Evolutionary conservation across 2,888 invertebrate species (phyloP).

Genomic region (Synergus itoensis): DNA sequence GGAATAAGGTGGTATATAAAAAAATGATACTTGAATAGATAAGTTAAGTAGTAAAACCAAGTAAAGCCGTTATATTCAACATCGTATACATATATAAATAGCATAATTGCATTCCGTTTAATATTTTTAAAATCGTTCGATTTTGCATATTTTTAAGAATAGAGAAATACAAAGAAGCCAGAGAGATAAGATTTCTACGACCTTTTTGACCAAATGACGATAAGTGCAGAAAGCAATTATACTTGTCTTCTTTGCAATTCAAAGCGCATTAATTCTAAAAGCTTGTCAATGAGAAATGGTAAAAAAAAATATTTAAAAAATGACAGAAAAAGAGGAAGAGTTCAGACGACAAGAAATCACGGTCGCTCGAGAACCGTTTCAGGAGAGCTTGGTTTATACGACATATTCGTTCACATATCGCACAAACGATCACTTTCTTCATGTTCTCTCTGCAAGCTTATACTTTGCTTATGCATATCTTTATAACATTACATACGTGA

Average conservation of each 20-base stretch:
- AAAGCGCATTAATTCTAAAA: conserved; percentile 24
- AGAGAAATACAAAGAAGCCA: conserved; percentile 11
- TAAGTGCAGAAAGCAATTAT: conserved; percentile 34
- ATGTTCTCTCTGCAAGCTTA: conserved; percentile 1
- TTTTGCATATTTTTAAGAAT: not conserved
- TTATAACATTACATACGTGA: conserved; percentile 15
- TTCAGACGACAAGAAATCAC: conserved; percentile 33
- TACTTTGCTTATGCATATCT: conserved; percentile 2
- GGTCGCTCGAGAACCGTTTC: conserved; percentile 19
- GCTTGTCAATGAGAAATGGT: conserved; percentile 12
- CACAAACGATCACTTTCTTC: conserved; percentile 11
- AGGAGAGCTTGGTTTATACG: conserved; percentile 19
- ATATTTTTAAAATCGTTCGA: not conserved
- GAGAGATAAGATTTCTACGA: conserved; percentile 14
- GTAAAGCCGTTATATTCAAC: not conserved
- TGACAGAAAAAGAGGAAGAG: conserved; percentile 39
- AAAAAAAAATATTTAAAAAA: conserved; percentile 35
- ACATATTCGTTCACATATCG: conserved; percentile 33
- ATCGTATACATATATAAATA: not conserved
- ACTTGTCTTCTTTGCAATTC: conserved; percentile 2
- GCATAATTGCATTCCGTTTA: not conserved
- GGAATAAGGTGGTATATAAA: not conserved
- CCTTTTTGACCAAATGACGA: conserved; percentile 20
- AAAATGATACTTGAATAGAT: too few species aligned
- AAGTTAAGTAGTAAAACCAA: not conserved